phyloP scores from a whole-genome alignment of 2,888 invertebrate genomes.

The Anorthoa munda region DNA sequence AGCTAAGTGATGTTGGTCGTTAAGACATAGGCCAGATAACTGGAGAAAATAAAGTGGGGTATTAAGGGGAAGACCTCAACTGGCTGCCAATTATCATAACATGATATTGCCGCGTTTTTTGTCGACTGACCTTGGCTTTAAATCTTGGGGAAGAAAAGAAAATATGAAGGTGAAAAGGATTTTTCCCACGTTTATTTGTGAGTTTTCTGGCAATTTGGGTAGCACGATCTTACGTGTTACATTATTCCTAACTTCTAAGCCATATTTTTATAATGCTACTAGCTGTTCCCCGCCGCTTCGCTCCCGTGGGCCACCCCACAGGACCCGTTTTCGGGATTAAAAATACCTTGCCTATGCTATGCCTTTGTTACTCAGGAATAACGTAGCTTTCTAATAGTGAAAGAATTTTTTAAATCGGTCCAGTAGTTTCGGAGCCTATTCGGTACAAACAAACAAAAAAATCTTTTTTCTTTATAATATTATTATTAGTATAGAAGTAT shows the following conservation, averaged over 20 bases:
- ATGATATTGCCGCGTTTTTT: conserved; percentile 29
- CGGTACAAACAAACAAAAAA: too few species aligned
- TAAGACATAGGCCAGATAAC: conserved; percentile 63
- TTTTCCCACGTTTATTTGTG: background rate
- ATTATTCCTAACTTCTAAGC: too few species aligned
- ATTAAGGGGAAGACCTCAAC: conserved; percentile 39
- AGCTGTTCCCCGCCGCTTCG: too few species aligned
- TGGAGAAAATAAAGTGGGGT: conserved; percentile 52
- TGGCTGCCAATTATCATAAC: conserved; percentile 59
- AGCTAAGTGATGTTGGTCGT: conserved; percentile 66
- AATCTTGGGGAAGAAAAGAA: conserved; percentile 10
- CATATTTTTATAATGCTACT: background rate
- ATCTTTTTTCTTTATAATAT: too few species aligned
- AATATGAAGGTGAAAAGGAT: background rate
- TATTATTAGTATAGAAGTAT: too few species aligned
- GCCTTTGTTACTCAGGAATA: too few species aligned
- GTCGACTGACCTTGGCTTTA: conserved; percentile 8
- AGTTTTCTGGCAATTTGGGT: background rate
- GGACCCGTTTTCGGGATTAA: too few species aligned
- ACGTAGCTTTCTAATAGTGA: too few species aligned
- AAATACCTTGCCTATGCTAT: too few species aligned
- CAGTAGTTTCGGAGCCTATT: too few species aligned
- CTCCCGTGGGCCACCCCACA: too few species aligned
- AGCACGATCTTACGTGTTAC: background rate
- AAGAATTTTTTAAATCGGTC: too few species aligned